A percentile compares a stretch with the other conserved stretches of the same genome.
Conservation (phyloP, 2,888 invertebrate genomes). For the Monopis laevigella region DNA sequence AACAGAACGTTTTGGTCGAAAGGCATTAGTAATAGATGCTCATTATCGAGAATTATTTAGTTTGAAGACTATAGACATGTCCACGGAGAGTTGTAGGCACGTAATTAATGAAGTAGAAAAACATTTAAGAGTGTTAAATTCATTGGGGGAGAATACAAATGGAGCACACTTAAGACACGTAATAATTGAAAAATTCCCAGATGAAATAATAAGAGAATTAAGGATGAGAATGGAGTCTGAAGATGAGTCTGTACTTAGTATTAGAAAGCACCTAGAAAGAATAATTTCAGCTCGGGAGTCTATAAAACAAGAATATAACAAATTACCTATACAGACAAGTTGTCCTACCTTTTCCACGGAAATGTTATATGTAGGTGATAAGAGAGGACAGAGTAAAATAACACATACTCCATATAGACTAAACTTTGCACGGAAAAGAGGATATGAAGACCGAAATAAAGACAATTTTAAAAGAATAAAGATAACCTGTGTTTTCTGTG, state of each 20-base stretch:
- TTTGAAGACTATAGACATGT: conserved; percentile 13
- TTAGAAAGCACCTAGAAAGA: conserved; percentile 1
- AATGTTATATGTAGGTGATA: background rate
- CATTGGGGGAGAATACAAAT: background rate
- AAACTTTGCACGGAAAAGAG: no score
- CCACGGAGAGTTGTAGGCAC: conserved; percentile 14
- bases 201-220: conserved; percentile 21
- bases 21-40: conserved; percentile 15
- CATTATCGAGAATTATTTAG: conserved; percentile 19
- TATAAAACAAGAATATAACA: background rate
- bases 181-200: conserved; percentile 20
- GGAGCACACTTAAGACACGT: conserved; percentile 16
- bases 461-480: background rate
- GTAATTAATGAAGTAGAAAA: conserved; percentile 20
- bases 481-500: conserved; percentile 7
- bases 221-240: conserved; percentile 9
- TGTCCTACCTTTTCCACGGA: no score
- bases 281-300: conserved; percentile 17
- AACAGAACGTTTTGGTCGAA: conserved; percentile 18
- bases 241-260: background rate
- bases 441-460: background rate
- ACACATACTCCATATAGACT: no score
- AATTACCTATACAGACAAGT: background rate
- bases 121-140: conserved; percentile 4
- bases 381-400: no score